Conservation (phyloP, 2,797 vertebrate genomes). For the Coendou prehensilis region DNA sequence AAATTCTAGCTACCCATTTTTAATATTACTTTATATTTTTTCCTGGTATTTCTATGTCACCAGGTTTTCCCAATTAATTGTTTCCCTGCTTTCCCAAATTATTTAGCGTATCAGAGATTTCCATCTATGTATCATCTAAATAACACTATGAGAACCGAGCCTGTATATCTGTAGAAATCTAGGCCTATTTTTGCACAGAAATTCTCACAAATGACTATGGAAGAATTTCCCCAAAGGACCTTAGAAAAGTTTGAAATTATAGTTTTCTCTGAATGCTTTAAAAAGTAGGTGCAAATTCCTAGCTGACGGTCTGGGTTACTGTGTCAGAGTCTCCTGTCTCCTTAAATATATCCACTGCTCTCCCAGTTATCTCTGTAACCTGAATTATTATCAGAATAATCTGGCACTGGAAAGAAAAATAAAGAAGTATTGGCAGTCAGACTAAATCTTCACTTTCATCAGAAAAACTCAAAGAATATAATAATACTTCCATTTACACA, state of each 20-base stretch:
- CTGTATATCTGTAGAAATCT: background rate
- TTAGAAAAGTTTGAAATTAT: background rate
- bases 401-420: background rate
- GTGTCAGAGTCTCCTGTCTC: background rate
- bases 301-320: background rate
- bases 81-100: background rate
- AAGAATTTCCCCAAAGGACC: background rate
- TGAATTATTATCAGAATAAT: background rate
- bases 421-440: background rate
- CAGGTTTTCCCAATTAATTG: background rate
- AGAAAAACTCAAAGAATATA: background rate
- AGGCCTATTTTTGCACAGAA: background rate
- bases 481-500: background rate
- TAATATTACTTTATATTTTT: background rate
- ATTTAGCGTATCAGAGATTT: background rate
- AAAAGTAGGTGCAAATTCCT: background rate
- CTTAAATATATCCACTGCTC: background rate
- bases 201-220: background rate
- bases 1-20: slow-evolving; percentile 16
- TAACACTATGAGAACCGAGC: background rate
- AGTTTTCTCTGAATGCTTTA: background rate
- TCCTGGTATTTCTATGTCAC: background rate
- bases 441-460: background rate
- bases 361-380: background rate
- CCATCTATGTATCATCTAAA: background rate